Evolutionary conservation across 2,113 vertebrate species (phyloP).

Genomic region (Scomber japonicus): DNA sequence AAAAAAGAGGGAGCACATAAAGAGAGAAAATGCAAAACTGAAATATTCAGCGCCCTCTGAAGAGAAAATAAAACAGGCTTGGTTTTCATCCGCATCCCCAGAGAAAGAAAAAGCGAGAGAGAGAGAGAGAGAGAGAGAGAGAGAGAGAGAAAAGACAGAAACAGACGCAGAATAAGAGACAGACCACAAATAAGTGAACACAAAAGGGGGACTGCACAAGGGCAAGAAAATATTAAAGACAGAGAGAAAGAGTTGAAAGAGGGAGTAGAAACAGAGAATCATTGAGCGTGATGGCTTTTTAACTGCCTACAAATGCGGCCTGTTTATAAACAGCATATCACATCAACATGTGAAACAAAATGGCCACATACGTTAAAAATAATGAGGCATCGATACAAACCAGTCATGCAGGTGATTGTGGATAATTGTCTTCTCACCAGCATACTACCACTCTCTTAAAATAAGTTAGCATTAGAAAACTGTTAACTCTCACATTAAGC

Average conservation of each 20-base stretch:
- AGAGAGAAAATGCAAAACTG: constrained; percentile 91
- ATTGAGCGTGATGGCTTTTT: constrained; percentile 57
- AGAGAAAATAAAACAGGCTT: constrained; percentile 82
- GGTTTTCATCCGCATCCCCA: constrained; percentile 76
- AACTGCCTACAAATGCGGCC: constrained; percentile 67
- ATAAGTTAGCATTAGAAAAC: not conserved
- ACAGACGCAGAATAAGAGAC: constrained; percentile 67
- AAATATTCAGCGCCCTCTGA: constrained; percentile 94
- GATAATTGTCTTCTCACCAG: not conserved
- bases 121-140: not conserved
- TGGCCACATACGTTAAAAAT: constrained; percentile 28
- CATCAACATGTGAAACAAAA: constrained; percentile 33
- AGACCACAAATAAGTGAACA: constrained; percentile 75
- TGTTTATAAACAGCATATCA: constrained; percentile 55
- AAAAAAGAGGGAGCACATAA: constrained; percentile 84
- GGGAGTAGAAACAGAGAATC: constrained; percentile 42
- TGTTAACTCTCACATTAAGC: constrained; percentile 1
- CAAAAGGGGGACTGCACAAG: constrained; percentile 65
- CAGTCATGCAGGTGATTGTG: not conserved
- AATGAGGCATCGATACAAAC: constrained; percentile 15
- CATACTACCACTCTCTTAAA: constrained; percentile 15
- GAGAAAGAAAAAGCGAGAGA: constrained; percentile 62
- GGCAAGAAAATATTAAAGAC: constrained; percentile 68
- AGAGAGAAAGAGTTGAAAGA: constrained; percentile 49
- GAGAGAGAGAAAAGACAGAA: constrained; percentile 41